phyloP scores from a whole-genome alignment of 2,888 invertebrate species.

The Drosophila borealis region DNA sequence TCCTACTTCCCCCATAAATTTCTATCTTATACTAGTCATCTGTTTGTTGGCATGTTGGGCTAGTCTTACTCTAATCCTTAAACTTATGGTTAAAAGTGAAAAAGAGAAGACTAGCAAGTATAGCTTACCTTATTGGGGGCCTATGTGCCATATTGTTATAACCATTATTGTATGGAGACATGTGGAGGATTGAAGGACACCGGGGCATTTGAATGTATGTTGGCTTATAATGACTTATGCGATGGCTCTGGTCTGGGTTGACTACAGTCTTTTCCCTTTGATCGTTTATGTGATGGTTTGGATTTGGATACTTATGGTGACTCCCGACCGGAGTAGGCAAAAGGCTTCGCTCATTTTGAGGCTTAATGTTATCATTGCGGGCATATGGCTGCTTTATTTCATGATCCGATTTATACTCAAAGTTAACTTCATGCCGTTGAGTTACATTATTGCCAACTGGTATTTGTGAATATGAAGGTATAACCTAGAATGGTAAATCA shows the following conservation, averaged over 20 bases:
- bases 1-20: too few relatives aligned
- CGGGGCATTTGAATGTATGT: constrained; percentile 62
- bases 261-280: constrained; percentile 41
- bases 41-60: too few relatives aligned
- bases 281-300: constrained; percentile 46
- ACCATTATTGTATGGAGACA: constrained; percentile 65
- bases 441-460: constrained; percentile 26
- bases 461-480: constrained; percentile 41
- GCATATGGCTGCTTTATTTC: constrained; percentile 47
- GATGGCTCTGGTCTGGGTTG: constrained; percentile 52
- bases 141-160: constrained; percentile 62
- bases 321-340: constrained; percentile 60
- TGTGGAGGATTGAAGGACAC: constrained; percentile 56
- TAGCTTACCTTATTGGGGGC: constrained; percentile 55
- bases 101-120: too few relatives aligned
- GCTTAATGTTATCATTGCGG: constrained; percentile 37
- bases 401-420: constrained; percentile 50
- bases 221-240: constrained; percentile 60
- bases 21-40: too few relatives aligned
- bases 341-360: constrained; percentile 58
- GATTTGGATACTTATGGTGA: constrained; percentile 56
- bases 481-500: constrained; percentile 32
- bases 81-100: too few relatives aligned
- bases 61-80: too few relatives aligned
- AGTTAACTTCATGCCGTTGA: constrained; percentile 50